Evolutionary conservation across 92 coral and sea anemone genomes (phyloP).

Genomic region (Galaxea fascicularis): DNA sequence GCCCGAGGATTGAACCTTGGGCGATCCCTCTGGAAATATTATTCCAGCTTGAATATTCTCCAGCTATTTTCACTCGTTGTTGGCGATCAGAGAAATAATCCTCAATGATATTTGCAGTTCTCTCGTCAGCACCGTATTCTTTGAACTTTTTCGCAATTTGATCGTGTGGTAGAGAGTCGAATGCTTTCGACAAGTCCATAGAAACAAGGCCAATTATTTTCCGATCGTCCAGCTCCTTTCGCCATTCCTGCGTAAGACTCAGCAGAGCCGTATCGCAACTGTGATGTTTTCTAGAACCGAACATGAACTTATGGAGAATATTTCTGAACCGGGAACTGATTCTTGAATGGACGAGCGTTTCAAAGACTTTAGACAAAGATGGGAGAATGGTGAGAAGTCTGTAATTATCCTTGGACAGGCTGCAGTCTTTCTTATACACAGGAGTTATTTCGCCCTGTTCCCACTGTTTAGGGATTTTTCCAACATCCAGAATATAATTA

Average conservation of each 20-base stretch:
- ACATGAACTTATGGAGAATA: background rate
- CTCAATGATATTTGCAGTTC: too few species aligned
- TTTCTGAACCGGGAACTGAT: conserved; percentile 40
- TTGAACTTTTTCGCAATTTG: too few species aligned
- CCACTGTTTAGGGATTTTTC: conserved; percentile 56
- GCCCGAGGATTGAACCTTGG: conserved; percentile 59
- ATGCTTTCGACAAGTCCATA: too few species aligned
- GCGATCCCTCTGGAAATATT: conserved; percentile 38
- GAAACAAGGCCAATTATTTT: too few species aligned
- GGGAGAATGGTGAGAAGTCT: conserved; percentile 60
- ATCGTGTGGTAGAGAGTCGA: too few species aligned
- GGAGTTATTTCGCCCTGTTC: conserved; percentile 60
- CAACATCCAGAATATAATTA: conserved; percentile 26
- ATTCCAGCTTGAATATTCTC: conserved; percentile 14
- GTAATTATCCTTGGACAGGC: conserved; percentile 46
- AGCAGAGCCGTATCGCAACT: conserved; percentile 26
- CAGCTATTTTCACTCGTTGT: conserved; percentile 17
- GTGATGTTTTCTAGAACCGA: background rate
- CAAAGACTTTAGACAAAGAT: conserved; percentile 45
- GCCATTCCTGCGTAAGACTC: conserved; percentile 53
- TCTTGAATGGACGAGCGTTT: too few species aligned
- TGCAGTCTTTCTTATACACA: conserved; percentile 50
- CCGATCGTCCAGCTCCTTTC: conserved; percentile 36
- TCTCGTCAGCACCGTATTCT: too few species aligned
- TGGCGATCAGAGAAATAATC: too few species aligned